Conservation (phyloP, 2,888 invertebrate species). For the Tipula vernalis region DNA sequence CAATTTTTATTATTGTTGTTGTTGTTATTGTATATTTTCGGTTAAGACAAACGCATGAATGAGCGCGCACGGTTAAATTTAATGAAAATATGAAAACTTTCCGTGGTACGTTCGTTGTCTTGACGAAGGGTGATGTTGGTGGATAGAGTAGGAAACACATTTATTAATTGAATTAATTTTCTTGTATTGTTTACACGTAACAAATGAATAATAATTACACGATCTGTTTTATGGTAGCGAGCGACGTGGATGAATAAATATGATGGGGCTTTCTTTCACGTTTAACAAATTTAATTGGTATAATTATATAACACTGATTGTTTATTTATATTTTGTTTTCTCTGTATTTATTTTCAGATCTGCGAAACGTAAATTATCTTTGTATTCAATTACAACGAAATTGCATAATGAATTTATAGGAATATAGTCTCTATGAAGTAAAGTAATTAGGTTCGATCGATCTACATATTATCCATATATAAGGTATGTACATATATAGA, state of each 20-base stretch:
- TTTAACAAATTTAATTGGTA: not conserved
- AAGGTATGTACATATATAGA: not conserved
- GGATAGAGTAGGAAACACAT: too few species aligned
- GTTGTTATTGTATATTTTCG: not conserved
- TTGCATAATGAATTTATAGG: not conserved
- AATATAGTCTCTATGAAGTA: not conserved
- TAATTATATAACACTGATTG: not conserved
- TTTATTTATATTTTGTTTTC: not conserved
- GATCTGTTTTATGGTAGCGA: not conserved
- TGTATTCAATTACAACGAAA: not conserved
- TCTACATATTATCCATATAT: not conserved
- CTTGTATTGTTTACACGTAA: not conserved
- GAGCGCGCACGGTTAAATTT: not conserved
- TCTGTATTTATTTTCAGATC: not conserved
- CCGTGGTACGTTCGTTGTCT: too few species aligned
- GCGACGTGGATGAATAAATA: not conserved
- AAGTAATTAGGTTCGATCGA: not conserved
- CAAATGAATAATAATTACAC: not conserved
- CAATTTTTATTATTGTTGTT: not conserved
- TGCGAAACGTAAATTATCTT: not conserved
- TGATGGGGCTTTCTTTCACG: not conserved
- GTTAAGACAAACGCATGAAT: not conserved
- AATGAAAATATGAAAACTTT: not conserved
- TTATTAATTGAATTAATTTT: not conserved
- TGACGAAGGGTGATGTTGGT: too few species aligned